These are phyloP conservation scores for Cricetomys ansorgei DNA, from an alignment of 2,113 vertebrate genomes.

Conservation along the genomic window DNA sequence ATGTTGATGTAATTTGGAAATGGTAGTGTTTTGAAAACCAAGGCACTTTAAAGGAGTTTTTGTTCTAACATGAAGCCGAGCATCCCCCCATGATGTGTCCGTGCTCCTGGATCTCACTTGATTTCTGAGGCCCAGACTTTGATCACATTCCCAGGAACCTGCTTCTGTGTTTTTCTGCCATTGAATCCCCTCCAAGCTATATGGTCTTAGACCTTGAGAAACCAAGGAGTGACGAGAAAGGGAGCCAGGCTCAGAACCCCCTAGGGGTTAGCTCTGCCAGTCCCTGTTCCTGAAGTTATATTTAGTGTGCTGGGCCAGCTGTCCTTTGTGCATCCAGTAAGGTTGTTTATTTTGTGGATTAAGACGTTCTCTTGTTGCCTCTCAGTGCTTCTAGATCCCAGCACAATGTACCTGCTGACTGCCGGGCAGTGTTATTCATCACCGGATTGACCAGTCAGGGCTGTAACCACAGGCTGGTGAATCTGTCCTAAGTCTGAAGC, in stretches of 20 bases:
- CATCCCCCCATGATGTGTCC: constrained; percentile 30
- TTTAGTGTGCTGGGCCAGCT: not conserved
- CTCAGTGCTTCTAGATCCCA: constrained; percentile 54
- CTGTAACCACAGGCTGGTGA: constrained; percentile 32
- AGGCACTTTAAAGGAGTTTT: constrained; percentile 53
- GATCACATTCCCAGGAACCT: constrained; percentile 58
- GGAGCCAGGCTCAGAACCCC: not conserved
- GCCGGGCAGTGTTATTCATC: constrained; percentile 44
- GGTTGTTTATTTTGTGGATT: constrained; percentile 53
- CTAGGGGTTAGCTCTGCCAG: not conserved
- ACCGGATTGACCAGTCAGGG: not conserved
- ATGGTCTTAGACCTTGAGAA: not conserved
- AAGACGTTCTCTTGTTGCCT: not conserved
- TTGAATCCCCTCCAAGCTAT: not conserved
- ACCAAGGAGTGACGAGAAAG: not conserved
- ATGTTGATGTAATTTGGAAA: constrained; percentile 39
- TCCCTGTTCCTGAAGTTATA: not conserved
- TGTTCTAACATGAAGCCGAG: constrained; percentile 52
- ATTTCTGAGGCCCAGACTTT: not conserved
- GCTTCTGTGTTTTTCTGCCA: constrained; percentile 5
- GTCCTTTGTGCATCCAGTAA: not conserved
- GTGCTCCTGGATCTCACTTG: not conserved
- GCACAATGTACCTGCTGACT: constrained; percentile 26
- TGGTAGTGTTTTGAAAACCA: constrained; percentile 60
- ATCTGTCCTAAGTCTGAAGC: constrained; percentile 35